Evolutionary conservation across 1,140 invertebrate species (phyloP).

Genomic region (Trigoniulus corallinus): DNA sequence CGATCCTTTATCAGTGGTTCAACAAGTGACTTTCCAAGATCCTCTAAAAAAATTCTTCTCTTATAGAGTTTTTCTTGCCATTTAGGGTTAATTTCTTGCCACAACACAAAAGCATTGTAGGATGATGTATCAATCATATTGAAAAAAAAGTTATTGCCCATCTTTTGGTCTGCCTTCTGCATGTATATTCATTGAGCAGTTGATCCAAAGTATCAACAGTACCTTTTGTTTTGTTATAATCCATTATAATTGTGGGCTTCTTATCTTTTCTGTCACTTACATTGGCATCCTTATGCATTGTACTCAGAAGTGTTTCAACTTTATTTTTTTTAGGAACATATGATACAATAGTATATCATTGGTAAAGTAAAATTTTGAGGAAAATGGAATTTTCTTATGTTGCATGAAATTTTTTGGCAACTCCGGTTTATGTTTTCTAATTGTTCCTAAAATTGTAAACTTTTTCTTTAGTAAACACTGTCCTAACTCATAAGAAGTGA

Average conservation of each 20-base stretch:
- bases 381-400: constrained; percentile 5
- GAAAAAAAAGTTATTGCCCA: constrained; percentile 15
- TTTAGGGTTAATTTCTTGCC: background rate
- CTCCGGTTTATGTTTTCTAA: constrained; percentile 3
- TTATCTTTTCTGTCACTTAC: constrained; percentile 3
- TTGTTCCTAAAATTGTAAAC: constrained; percentile 2
- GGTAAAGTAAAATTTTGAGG: constrained; percentile 7
- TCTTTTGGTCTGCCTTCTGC: constrained; percentile 11
- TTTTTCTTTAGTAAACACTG: background rate
- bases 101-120: constrained; percentile 1
- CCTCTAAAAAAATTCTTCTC: constrained; percentile 4
- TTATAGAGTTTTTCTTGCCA: background rate
- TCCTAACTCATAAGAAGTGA: background rate
- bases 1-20: background rate
- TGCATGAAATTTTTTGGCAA: background rate
- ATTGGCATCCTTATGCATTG: constrained; percentile 3
- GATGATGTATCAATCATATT: constrained; percentile 14
- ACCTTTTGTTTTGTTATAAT: constrained; percentile 12
- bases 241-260: constrained; percentile 9
- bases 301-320: constrained; percentile 6
- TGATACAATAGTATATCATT: constrained; percentile 12
- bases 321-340: constrained; percentile 15
- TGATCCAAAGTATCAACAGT: constrained; percentile 12
- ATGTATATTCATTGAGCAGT: constrained; percentile 10
- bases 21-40: background rate